A percentile compares a stretch with the other conserved stretches of the same genome.
Conservation (phyloP, 2,113 vertebrate genomes). For the Caretta caretta region DNA sequence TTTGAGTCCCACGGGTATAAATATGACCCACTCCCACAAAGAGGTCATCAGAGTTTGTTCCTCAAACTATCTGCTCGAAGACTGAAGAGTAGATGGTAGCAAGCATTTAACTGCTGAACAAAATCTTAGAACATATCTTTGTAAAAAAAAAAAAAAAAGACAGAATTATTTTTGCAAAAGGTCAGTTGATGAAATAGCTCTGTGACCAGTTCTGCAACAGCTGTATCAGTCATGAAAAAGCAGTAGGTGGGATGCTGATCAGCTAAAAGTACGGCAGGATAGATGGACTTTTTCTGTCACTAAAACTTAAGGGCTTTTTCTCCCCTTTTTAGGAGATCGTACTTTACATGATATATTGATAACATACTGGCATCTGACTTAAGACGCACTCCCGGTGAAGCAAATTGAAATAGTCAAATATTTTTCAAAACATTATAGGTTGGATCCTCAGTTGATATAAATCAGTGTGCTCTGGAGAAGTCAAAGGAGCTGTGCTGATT, state of each 20-base stretch:
- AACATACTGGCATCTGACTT: background rate
- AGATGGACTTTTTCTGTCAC: background rate
- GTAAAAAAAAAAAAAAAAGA: background rate
- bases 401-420: background rate
- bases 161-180: conserved; percentile 41
- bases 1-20: background rate
- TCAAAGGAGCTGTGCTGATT: background rate
- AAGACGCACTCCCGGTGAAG: background rate
- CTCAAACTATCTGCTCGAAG: background rate
- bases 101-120: background rate
- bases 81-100: conserved; percentile 30
- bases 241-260: background rate
- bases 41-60: background rate
- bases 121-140: conserved; percentile 26
- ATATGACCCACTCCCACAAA: background rate
- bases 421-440: background rate
- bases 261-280: background rate
- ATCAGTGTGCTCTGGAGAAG: background rate
- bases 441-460: background rate
- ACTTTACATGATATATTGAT: background rate
- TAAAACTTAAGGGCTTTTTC: background rate
- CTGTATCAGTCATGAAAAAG: background rate
- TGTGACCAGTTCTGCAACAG: background rate
- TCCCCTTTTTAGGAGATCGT: background rate
- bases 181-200: conserved; percentile 27